phyloP scores from a whole-genome alignment of 2,888 invertebrate genomes.

The Brenthis daphne region DNA sequence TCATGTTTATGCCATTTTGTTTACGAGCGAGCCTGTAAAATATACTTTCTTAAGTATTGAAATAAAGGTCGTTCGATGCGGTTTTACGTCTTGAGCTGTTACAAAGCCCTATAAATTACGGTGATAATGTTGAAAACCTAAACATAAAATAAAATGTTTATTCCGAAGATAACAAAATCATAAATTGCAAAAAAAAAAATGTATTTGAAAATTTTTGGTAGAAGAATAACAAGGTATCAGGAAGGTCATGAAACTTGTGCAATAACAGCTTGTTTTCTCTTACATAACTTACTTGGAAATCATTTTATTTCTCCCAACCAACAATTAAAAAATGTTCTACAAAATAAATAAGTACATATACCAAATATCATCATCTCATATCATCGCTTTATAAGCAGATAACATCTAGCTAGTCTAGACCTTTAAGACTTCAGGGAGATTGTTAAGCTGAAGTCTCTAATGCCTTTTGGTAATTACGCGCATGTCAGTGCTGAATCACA shows the following conservation, averaged over 20 bases:
- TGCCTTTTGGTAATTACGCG: background rate
- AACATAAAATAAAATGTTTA: slow-evolving; percentile 17
- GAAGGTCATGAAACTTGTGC: too few relatives aligned
- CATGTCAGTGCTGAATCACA: slow-evolving; percentile 5
- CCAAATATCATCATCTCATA: too few relatives aligned
- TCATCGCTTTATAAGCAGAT: too few relatives aligned
- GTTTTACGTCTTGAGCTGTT: slow-evolving; percentile 12
- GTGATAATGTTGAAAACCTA: slow-evolving; percentile 17
- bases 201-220: background rate
- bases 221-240: too few relatives aligned
- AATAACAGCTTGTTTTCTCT: too few relatives aligned
- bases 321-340: too few relatives aligned
- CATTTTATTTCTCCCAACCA: too few relatives aligned
- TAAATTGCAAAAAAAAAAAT: background rate
- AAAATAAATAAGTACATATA: too few relatives aligned
- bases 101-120: slow-evolving; percentile 10
- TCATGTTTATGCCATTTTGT: slow-evolving; percentile 3
- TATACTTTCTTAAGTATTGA: slow-evolving; percentile 17
- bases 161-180: background rate
- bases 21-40: slow-evolving; percentile 9
- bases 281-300: too few relatives aligned
- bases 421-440: too few relatives aligned
- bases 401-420: too few relatives aligned
- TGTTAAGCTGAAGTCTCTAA: background rate
- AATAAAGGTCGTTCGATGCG: slow-evolving; percentile 14